phyloP scores from a whole-genome alignment of 2,113 vertebrate species.

The Emydura subglobosa region DNA sequence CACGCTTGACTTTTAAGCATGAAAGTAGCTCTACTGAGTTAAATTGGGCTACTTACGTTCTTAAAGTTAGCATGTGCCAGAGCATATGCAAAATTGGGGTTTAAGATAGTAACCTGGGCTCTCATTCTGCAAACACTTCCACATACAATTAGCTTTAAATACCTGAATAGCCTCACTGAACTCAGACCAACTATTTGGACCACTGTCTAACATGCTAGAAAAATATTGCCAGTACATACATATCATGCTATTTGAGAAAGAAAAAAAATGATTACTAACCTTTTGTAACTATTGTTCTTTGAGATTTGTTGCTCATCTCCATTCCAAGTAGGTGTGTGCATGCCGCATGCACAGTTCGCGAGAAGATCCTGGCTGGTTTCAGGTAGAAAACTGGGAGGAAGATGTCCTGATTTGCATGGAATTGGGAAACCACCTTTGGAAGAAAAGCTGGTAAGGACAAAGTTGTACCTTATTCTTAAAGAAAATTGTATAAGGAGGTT shows the following conservation, averaged over 20 bases:
- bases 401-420: too few relatives aligned
- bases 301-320: too few relatives aligned
- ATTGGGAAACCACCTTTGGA: too few relatives aligned
- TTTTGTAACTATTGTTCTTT: too few relatives aligned
- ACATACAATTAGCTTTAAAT: neutral
- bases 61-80: neutral
- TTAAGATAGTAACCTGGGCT: neutral
- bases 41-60: neutral
- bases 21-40: neutral
- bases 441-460: too few relatives aligned
- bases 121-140: neutral
- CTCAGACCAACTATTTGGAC: neutral
- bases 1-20: neutral
- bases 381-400: too few relatives aligned
- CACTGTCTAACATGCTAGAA: neutral
- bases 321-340: too few relatives aligned
- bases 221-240: neutral
- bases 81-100: neutral
- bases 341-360: too few relatives aligned
- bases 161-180: neutral
- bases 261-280: too few relatives aligned
- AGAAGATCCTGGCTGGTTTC: too few relatives aligned
- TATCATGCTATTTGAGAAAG: neutral
- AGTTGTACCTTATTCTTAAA: too few relatives aligned
- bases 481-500: too few relatives aligned